Evolutionary conservation across 2,888 invertebrate genomes (phyloP), one percentile per base, ranked within the genome.

Genomic region (Craniophora ligustri): DNA sequence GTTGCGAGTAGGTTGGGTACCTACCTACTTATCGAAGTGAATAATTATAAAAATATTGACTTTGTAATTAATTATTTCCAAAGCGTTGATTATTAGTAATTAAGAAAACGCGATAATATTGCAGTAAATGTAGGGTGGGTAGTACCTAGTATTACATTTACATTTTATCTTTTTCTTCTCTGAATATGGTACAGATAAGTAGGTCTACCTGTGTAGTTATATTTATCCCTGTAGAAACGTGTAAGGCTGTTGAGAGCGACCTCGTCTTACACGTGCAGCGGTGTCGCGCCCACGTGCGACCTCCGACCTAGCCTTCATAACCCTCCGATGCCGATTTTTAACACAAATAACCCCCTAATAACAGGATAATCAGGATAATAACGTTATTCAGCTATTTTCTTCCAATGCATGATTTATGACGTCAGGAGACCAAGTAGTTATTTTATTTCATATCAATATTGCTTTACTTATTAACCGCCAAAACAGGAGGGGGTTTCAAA

Each of bases 191-290:
- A 26, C 10, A n/a, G n/a, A 26, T n/a, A 26, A n/a, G 26, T 36
- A 32, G 36, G 32, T 39, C 36, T 48, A 26, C 32, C 45, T 10
- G 26, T 30, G 15, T 35, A 35, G 26, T 31, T 45, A 38, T 38
- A 26, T 26, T 23, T 31, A 47, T 54, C 41, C 19, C 18, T 19
- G 21, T 10, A 42, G 42, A 45, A 62, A 48, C 62, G 62, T 63
- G 62, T 62, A 64, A 15, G 57, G 21, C 26, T 62, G 21, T 38
- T 31, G 51, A 51, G 45, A 41, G 56, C 45, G 51, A 61, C 67
- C 70, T 46, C 59, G 44, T 41, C 48, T 60, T 70, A 70, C 70
- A 70, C 69, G 69, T 60, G 69, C 56, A 57, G 28, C 32, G 36
- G 32, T 39, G 42, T 23, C n/a, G 15, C 61, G 28, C 63, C 70